Percentiles rank a stretch among this genome's conserved stretches.
Conservation (phyloP, 2,113 vertebrate species). For the Aythya baeri region DNA sequence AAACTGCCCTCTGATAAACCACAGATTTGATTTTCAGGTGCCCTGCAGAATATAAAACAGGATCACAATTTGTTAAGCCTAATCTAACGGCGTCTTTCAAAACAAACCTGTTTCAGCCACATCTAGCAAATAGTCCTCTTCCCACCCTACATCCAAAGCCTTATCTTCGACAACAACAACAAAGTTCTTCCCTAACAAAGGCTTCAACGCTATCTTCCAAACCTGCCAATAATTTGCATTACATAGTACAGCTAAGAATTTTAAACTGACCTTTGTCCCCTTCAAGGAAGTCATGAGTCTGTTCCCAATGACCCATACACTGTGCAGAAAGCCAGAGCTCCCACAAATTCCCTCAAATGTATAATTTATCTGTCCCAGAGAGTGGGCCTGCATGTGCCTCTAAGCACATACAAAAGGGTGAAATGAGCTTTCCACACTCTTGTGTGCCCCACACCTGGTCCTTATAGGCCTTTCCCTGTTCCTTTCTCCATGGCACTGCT, state of each 20-base stretch:
- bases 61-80: background rate
- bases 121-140: background rate
- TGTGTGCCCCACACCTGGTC: background rate
- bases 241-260: constrained; percentile 26
- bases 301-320: background rate
- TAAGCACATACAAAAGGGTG: fast-evolving
- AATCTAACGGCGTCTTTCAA: background rate
- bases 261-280: constrained; percentile 5
- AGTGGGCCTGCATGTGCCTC: background rate
- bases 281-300: background rate
- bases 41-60: background rate
- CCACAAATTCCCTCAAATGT: background rate
- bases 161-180: background rate
- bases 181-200: background rate
- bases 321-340: background rate
- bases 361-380: background rate
- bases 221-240: constrained; percentile 8
- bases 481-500: background rate
- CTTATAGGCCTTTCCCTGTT: background rate
- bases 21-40: background rate
- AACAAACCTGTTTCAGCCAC: constrained; percentile 8
- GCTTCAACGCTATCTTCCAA: background rate
- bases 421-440: background rate
- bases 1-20: background rate
- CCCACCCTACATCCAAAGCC: background rate